phyloP scores from a whole-genome alignment of 2,113 vertebrate genomes.

The Mungos mungo region DNA sequence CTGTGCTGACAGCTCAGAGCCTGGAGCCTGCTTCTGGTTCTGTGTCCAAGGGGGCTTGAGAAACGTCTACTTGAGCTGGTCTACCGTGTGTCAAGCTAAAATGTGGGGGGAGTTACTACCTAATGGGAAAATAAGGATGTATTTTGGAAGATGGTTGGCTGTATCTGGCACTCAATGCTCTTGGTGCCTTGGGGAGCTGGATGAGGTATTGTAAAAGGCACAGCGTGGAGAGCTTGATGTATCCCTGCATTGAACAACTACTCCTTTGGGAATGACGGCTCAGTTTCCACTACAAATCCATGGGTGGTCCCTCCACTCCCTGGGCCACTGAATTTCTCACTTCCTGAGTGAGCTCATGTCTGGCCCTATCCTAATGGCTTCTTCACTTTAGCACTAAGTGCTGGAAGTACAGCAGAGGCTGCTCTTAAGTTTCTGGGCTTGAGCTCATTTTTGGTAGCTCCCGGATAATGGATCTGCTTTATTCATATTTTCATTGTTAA shows the following conservation, averaged over 20 bases:
- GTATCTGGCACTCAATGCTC: background rate
- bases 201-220: background rate
- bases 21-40: too few relatives aligned
- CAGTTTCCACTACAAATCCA: background rate
- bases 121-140: background rate
- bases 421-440: background rate
- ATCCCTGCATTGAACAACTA: background rate
- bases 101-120: background rate
- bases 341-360: constrained; percentile 50
- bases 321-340: background rate
- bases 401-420: background rate
- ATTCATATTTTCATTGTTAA: background rate
- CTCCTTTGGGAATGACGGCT: background rate
- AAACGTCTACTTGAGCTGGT: background rate
- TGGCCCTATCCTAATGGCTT: constrained; percentile 30
- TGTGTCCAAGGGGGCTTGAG: background rate
- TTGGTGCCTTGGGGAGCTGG: background rate
- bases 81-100: background rate
- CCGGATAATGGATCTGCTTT: constrained; percentile 38
- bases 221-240: background rate
- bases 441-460: constrained; percentile 16
- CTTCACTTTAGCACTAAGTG: constrained; percentile 36
- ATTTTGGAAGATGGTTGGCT: background rate
- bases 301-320: background rate
- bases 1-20: too few relatives aligned